Evolutionary conservation across 2,888 invertebrate species (phyloP).

Genomic region (Eupsilia transversa): DNA sequence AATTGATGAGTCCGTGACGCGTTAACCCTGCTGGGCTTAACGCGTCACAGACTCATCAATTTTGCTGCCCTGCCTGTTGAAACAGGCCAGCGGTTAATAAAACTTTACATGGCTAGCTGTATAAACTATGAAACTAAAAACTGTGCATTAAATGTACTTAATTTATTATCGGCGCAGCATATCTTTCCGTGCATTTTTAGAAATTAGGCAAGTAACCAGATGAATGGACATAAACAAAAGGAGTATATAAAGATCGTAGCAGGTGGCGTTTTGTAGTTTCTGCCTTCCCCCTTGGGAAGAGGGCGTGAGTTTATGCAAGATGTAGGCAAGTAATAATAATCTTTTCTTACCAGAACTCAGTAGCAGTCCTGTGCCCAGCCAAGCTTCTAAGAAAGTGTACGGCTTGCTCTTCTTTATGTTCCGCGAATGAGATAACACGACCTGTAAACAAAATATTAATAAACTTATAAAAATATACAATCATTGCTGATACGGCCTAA

Average conservation of each 20-base stretch:
- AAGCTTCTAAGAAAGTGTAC: slow-evolving; percentile 86
- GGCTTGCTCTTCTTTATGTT: slow-evolving; percentile 89
- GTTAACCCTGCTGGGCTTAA: not conserved
- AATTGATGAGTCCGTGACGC: not conserved
- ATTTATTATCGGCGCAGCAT: not conserved
- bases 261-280: not conserved
- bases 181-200: not conserved
- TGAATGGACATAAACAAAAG: not conserved
- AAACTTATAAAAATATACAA: not conserved
- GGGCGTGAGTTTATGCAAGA: too few species aligned
- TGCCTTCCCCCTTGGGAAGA: too few species aligned
- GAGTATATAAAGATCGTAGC: not conserved
- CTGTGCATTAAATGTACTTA: not conserved
- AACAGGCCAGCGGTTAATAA: not conserved
- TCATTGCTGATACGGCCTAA: not conserved
- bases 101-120: not conserved
- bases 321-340: not conserved
- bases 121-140: not conserved
- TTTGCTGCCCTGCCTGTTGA: too few species aligned
- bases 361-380: slow-evolving; percentile 89
- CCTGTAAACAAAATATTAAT: slow-evolving; percentile 70
- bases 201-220: not conserved
- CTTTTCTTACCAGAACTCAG: slow-evolving; percentile 79
- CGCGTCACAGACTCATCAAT: too few species aligned
- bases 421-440: slow-evolving; percentile 87